Conservation (phyloP, 1,140 invertebrate genomes). For the Cydia amplana region DNA sequence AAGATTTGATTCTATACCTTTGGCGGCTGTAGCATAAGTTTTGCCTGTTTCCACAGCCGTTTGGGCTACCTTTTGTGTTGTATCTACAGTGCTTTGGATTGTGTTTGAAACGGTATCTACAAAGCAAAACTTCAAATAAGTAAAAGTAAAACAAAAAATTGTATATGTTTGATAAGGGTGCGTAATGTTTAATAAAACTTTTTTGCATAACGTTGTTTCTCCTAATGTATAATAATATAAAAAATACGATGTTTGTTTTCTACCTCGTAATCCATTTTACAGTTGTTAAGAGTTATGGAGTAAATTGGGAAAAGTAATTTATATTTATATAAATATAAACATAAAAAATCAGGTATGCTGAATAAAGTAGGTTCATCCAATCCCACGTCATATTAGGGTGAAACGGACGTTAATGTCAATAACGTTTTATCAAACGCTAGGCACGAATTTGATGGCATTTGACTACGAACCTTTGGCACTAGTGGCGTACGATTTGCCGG, state of each 20-base stretch:
- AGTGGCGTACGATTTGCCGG: constrained; percentile 47
- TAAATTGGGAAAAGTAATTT: no score
- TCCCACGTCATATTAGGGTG: no score
- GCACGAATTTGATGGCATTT: constrained; percentile 4
- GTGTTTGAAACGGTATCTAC: constrained; percentile 56
- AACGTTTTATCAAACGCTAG: neutral
- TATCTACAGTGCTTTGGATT: constrained; percentile 53
- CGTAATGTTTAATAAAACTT: neutral
- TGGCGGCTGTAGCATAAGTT: constrained; percentile 47
- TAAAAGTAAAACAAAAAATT: constrained; percentile 19
- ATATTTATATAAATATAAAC: neutral
- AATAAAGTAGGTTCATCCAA: no score
- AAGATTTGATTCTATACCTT: constrained; percentile 41
- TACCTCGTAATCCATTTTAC: no score
- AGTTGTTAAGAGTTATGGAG: no score
- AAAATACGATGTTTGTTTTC: no score
- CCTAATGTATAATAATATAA: neutral
- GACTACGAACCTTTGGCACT: constrained; percentile 54
- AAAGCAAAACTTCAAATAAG: constrained; percentile 40
- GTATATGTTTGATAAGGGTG: neutral
- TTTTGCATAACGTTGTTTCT: neutral
- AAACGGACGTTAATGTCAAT: neutral
- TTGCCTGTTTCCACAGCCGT: constrained; percentile 54
- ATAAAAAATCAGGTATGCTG: neutral
- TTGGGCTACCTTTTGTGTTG: constrained; percentile 57